Base-by-base conservation (phyloP, 64 coral and sea anemone species). In the Actinia equina region DNA sequence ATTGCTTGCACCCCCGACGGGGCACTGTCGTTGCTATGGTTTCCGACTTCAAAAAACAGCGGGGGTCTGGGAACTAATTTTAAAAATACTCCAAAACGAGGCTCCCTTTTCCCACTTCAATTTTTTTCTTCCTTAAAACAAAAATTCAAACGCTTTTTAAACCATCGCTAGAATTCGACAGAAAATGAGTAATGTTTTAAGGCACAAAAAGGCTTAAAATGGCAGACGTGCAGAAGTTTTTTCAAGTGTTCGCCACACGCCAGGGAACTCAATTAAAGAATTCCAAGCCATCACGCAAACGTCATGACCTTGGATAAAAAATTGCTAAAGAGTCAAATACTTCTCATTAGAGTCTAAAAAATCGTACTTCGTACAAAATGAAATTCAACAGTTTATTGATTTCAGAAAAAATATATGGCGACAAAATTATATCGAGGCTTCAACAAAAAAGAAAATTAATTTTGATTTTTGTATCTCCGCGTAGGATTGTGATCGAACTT, bases 1-100 rank as follows among this genome's bases (percentile, higher is more conserved):
- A 93, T 90, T 87, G 89, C 88, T 85, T 85, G 71, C 63, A 84
- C 57, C 80, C 88, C 85, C 87, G 30, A 56, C 59, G 23, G 83
- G 82, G 11, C 52, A 43, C 83, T 61, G 55, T 22, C 53, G 59
- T 85, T 85, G 11, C 83, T 45, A 85, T 85, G n/a, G 83, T 30
- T 85, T 14, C 83, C 18, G 83, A 16, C 53, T 43, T n/a, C 5
- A 58, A 85, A 52, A 53, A 61, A 19, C 52, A 63, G 53, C 53
- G 83, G 83, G 59, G 83, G 59, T 85, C 83, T 85, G 83, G 83
- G 83, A 63, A 52, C 78, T 4, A 81, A 81, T 81, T 22, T 11
- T 6, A 52, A 81, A 81, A 81, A 17, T 7, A 20, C n/a, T 49
- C 22, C 78, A 44, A 81, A 81, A 49, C 78, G 78, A 81, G 45